Evolutionary conservation across 2,797 vertebrate genomes (phyloP).

Genomic region (Morus bassanus): DNA sequence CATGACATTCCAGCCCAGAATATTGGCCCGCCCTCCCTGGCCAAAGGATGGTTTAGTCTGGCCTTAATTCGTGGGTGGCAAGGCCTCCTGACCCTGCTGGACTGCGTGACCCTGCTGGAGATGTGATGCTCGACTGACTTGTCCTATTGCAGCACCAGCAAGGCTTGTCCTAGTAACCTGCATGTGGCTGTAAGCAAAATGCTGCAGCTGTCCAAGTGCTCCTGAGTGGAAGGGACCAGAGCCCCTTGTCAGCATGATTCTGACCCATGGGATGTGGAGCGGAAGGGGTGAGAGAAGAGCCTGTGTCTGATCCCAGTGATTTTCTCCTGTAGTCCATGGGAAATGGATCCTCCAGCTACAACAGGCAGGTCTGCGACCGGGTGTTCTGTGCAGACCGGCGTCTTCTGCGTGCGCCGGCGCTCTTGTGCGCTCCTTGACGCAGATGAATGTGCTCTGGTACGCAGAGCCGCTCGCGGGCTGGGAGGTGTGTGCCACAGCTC

Average conservation of each 20-base stretch:
- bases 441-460: background rate
- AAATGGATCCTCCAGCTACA: fast-evolving
- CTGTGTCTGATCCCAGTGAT: background rate
- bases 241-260: background rate
- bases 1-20: background rate
- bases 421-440: background rate
- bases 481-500: background rate
- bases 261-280: background rate
- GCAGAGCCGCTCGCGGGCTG: background rate
- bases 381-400: background rate
- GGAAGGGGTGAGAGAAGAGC: background rate
- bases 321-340: background rate
- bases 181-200: background rate
- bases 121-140: background rate
- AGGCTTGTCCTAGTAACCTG: background rate
- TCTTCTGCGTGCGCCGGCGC: fast-evolving
- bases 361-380: fast-evolving
- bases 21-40: background rate
- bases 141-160: background rate
- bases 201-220: background rate
- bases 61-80: background rate
- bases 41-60: background rate
- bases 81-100: background rate
- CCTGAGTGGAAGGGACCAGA: background rate
- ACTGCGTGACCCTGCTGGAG: background rate